Base-by-base conservation (phyloP, 1,140 invertebrate genomes). In the Scaptomyza graminum region DNA sequence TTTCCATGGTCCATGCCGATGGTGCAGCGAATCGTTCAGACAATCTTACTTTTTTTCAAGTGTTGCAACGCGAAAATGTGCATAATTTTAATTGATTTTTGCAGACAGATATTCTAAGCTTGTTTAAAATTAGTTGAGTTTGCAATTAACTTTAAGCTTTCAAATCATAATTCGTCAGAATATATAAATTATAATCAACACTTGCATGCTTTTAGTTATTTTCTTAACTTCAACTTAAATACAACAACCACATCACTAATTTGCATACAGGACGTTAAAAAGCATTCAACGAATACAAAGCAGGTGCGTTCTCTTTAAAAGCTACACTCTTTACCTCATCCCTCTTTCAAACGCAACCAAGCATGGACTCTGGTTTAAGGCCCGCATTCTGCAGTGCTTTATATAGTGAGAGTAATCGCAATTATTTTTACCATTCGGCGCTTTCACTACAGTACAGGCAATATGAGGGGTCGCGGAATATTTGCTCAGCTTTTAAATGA, bases 381-480 rank as follows among this genome's bases (percentile, higher is more conserved):
- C 22, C 51, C 44, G 13, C 34, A 65, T 15, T 16, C 31, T 62
- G 15, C 51, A 69, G 52, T 18, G 52, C 65, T 50, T 55, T 70
- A 55, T 71, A 76, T 71, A 16, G 28, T 54, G 46, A 60, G 43
- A 60, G 65, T 75, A 80, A 76, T 80, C 77, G 72, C 71, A 71
- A 80, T 79, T 75, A 80, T 71, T 79, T 76, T 62, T 66, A 80
- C 55, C 71, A 66, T 67, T 57, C 16, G 66, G 65, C 77, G 43
- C 51, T 62, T 54, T 76, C 56, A 39, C 44, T 59, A 61, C 64
- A 79, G 22, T 5, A 11, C 11, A 13, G 12, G 7, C 18, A n/a
- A 41, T 5, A 41, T n/a, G 37, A 41, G 12, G 37, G 16, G 5
- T 65, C 47, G 11, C 16, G 44, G 25, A 79, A 75, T 71, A 79